Base-by-base conservation (phyloP, 2,888 invertebrate species). In the Mythimna lalbum region DNA sequence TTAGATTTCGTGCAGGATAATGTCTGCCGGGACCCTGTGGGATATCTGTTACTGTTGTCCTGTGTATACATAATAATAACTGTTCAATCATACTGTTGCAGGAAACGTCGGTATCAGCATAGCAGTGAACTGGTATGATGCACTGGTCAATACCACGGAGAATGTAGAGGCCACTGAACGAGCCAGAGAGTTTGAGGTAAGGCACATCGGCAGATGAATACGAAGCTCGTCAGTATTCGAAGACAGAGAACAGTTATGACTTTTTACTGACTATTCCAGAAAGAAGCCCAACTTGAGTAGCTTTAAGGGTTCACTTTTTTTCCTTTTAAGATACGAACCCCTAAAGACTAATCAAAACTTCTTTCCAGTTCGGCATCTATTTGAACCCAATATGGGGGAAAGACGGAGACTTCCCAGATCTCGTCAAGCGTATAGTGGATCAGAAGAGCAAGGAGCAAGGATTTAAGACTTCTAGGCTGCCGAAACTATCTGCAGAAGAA, bases 351-450 rank as follows among this genome's bases (percentile, higher is more conserved):
- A 53, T 19, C 9, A 2, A 7, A 19, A 9, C 0, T 31, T 3
- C 17, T 19, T 55, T 55, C 3, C 88, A 95, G 95, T 87, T 94
- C 12, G 96, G 93, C 0, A 71, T 96, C 23, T 96, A 93, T 86
- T 84, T 95, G 78, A 83, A 96, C 70, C 96, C 96, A 0, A 96
- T 96, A 74, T 96, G 92, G 90, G 92, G 92, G 0, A 86, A 91
- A 50, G 82, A 89, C 0, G 97, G 97, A 0, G 96, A 96, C 73
- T 97, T 96, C 75, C 97, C 96, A 0, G 52, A 69, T 0, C 7
- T 86, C 0, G 90, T 94, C 0, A 93, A 89, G 59, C 87, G 87
- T 0, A 87, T 78, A 0, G 85, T 95, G 0, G 90, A 88, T 0
- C 86, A 86, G 70, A 93, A 90, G 61, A 86, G 96, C 85, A 66